Conservation (phyloP, 2,888 invertebrate species). For the Rhingia campestris region DNA sequence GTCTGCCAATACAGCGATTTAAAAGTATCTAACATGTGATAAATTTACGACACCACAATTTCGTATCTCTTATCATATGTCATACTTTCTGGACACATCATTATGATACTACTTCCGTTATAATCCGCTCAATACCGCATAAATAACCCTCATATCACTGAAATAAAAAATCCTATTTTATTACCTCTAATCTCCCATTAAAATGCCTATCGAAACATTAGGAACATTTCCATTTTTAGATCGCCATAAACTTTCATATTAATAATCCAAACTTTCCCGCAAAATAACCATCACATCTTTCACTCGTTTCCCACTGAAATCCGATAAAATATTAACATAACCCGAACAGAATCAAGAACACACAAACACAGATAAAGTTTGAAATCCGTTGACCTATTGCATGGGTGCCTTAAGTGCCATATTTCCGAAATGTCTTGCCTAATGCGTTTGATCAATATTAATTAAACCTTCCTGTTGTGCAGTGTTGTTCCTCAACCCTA, state of each 20-base stretch:
- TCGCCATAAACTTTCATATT: constrained; percentile 3
- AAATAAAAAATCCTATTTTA: not conserved
- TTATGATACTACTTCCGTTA: too few species aligned
- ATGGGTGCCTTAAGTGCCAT: constrained; percentile 28
- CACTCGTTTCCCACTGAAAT: constrained; percentile 33
- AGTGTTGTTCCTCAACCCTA: not conserved
- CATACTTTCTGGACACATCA: too few species aligned
- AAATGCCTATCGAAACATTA: constrained; percentile 15
- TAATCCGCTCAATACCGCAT: not conserved
- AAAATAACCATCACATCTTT: constrained; percentile 10
- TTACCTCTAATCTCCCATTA: not conserved
- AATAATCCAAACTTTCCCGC: constrained; percentile 29
- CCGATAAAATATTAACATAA: constrained; percentile 55
- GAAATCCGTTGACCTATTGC: constrained; percentile 40
- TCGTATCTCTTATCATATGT: too few species aligned
- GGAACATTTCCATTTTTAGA: constrained; percentile 11
- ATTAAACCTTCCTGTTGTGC: constrained; percentile 49
- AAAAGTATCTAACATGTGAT: too few species aligned
- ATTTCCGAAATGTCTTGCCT: constrained; percentile 42
- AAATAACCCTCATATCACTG: not conserved
- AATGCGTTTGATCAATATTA: constrained; percentile 67
- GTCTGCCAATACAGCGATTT: too few species aligned
- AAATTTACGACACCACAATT: too few species aligned
- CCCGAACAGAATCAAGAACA: not conserved
- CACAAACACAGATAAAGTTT: not conserved